Conservation (phyloP, 1,140 invertebrate species). For the Caenorhabditis remanei region DNA sequence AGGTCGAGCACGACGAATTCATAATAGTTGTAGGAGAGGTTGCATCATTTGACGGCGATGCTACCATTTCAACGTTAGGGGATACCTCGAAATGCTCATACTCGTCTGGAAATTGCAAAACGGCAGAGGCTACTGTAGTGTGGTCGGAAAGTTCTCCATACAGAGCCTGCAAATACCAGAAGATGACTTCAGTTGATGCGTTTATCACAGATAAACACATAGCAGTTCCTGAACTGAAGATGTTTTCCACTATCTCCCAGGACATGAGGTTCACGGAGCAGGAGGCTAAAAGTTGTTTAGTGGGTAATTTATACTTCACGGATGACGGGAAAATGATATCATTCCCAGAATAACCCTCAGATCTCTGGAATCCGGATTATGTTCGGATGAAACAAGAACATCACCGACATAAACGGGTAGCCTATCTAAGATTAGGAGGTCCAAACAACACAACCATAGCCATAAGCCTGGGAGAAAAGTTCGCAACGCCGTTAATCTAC, state of each 20-base stretch:
- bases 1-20: neutral
- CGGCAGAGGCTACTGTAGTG: neutral
- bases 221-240: neutral
- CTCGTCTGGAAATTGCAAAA: neutral
- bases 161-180: neutral
- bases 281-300: neutral
- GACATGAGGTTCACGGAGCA: neutral
- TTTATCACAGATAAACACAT: neutral
- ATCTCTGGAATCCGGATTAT: neutral
- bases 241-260: neutral
- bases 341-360: neutral
- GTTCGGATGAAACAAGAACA: neutral
- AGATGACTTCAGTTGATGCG: neutral
- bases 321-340: neutral
- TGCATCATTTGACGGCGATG: neutral
- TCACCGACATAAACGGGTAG: neutral
- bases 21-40: neutral
- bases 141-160: neutral
- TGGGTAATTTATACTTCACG: neutral
- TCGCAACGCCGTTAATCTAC: too few relatives aligned
- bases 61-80: neutral
- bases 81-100: neutral
- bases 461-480: too few relatives aligned
- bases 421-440: too few relatives aligned
- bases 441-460: too few relatives aligned